Conservation (phyloP, 2,113 vertebrate species). For the Eulemur macaco region DNA sequence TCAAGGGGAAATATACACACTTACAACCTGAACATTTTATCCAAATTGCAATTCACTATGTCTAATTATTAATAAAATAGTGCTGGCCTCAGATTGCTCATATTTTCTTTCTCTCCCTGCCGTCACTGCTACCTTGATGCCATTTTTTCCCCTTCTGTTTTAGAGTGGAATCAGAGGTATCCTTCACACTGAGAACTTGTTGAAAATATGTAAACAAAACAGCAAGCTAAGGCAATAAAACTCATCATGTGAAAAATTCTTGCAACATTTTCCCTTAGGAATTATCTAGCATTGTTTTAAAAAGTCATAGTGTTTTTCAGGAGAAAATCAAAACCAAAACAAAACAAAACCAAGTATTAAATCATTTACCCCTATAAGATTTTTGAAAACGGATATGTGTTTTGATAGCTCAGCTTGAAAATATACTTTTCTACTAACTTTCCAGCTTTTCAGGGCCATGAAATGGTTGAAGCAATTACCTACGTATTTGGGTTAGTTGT, state of each 20-base stretch:
- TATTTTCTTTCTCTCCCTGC: background rate
- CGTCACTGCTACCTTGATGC: background rate
- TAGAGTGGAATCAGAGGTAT: background rate
- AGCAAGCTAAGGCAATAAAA: background rate
- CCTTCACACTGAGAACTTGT: conserved; percentile 23
- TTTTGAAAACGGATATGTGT: background rate
- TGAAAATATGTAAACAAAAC: conserved; percentile 26
- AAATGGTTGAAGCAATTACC: background rate
- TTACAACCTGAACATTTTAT: background rate
- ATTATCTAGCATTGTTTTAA: conserved; percentile 9
- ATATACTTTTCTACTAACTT: background rate
- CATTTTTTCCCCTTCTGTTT: background rate
- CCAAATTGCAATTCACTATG: background rate
- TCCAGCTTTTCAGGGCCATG: background rate
- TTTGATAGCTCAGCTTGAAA: background rate
- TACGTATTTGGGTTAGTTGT: background rate
- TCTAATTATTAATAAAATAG: background rate
- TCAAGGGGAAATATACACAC: background rate
- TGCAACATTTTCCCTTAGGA: background rate
- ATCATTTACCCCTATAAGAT: background rate
- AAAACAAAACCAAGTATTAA: background rate
- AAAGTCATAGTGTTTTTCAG: background rate
- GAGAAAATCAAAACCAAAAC: background rate
- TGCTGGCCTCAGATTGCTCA: background rate
- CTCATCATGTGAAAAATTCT: background rate